Evolutionary conservation across 2,888 invertebrate species (phyloP).

Genomic region (Netelia melanura): DNA sequence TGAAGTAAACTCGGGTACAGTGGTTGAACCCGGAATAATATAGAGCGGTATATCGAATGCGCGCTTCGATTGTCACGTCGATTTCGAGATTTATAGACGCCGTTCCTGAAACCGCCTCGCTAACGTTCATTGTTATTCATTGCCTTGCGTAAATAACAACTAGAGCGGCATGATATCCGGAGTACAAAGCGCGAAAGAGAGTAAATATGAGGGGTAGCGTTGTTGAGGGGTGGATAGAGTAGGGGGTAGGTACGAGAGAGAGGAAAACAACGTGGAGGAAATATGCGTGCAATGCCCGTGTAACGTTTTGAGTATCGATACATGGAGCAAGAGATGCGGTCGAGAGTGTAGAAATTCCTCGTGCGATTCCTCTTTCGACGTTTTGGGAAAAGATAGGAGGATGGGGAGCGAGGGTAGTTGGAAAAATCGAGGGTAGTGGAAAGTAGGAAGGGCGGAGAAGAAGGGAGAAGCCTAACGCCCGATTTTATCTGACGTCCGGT

Average conservation of each 20-base stretch:
- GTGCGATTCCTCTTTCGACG: conserved; percentile 28
- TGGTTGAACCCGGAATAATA: conserved; percentile 50
- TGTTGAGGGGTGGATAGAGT: neutral
- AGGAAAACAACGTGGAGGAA: conserved; percentile 11
- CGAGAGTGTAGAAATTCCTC: conserved; percentile 28
- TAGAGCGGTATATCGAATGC: neutral
- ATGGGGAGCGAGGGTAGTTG: neutral
- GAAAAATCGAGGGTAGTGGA: neutral
- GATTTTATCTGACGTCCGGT: conserved; percentile 74
- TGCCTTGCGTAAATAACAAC: conserved; percentile 76
- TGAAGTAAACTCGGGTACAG: conserved; percentile 39
- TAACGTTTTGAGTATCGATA: conserved; percentile 27
- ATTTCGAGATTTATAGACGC: conserved; percentile 74
- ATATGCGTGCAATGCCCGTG: conserved; percentile 64
- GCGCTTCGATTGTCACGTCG: conserved; percentile 72
- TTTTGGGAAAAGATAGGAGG: conserved; percentile 7
- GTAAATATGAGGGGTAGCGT: conserved; percentile 63
- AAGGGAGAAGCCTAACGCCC: conserved; percentile 38
- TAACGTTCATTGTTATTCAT: conserved; percentile 78
- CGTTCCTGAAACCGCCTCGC: conserved; percentile 22
- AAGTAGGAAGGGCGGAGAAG: neutral
- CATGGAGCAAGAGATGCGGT: conserved; percentile 25
- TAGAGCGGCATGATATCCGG: conserved; percentile 73
- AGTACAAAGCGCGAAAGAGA: conserved; percentile 72
- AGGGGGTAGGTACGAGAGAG: no score